Evolutionary conservation across 2,888 invertebrate species (phyloP), one percentile per base, ranked within the genome.

Genomic region (Dryocosmus kuriphilus): DNA sequence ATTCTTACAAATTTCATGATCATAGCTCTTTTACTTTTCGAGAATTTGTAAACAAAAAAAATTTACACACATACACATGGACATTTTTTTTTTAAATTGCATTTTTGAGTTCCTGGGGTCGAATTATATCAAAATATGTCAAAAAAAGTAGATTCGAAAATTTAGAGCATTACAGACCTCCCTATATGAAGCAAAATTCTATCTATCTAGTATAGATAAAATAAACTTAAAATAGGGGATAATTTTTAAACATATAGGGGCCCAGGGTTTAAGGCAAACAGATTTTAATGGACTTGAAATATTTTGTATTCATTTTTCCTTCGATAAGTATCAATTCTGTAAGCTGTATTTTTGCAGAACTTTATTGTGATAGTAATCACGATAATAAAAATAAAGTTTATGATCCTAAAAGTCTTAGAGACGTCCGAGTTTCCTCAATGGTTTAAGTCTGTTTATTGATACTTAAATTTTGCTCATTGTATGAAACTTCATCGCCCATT

Each of bases 401-500:
- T 14, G 22, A 57, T 57, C 1, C 6, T 24, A 14, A 24, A 27
- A 57, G 24, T 57, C 6, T 24, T 24, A 24, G 16, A 63, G 9
- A 63, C n/a, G 32, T 35, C 3, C 35, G 63, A 63, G 8, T 63
- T 63, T 63, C n/a, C 63, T 11, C n/a, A 32, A 35, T n/a, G n/a
- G 5, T 35, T 32, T 63, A 19, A 35, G 3, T 35, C n/a, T 22
- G 2, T 22, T 32, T 35, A 63, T 63, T 32, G 63, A 63, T 63
- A 35, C 22, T 62, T n/a, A 35, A 35, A 63, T 32, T 63, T 63
- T 63, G 63, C 16, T 41, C 41, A 65, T 65, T 65, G 65, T 65
- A 24, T 24, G 65, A 16, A 65, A 38, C 38, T 41, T 38, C 16
- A 65, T 27, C 6, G 65, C 5, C 16, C 22, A 41, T 65, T 65